These are phyloP conservation scores for Gadus macrocephalus DNA, from an alignment of 2,113 vertebrate species.

Conservation along the genomic window DNA sequence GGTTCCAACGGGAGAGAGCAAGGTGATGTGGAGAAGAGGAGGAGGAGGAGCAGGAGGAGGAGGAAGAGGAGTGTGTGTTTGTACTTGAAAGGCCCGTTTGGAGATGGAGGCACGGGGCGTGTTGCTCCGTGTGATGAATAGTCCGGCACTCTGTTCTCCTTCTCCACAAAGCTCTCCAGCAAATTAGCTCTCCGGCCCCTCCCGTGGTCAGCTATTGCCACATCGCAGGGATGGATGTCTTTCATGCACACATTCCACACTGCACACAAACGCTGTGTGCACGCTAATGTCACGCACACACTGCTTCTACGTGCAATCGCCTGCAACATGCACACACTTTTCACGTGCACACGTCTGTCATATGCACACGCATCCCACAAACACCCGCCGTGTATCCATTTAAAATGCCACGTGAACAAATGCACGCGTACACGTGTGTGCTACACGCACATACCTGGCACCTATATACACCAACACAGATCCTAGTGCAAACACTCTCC, in stretches of 20 bases:
- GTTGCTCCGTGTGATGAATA: conserved; percentile 35
- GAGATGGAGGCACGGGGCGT: conserved; percentile 31
- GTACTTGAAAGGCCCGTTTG: conserved; percentile 52
- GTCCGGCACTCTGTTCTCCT: conserved; percentile 13
- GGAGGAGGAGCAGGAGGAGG: not conserved
- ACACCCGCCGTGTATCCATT: no score
- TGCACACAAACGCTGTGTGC: not conserved
- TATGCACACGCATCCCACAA: no score
- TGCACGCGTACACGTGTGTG: no score
- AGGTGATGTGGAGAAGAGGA: conserved; percentile 10
- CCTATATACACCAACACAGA: no score
- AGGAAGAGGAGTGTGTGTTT: conserved; percentile 34
- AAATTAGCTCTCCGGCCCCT: conserved; percentile 17
- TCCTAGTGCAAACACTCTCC: not conserved
- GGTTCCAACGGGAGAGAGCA: no score
- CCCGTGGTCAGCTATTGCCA: not conserved
- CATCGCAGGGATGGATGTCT: no score
- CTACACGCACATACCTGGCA: no score
- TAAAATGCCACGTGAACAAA: no score
- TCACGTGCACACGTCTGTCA: no score
- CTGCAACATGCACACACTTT: no score
- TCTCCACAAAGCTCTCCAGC: conserved; percentile 20
- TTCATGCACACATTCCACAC: no score
- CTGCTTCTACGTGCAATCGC: no score
- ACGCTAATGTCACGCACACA: not conserved